Percentiles rank a stretch among this genome's conserved stretches.
Conservation (phyloP, 2,113 vertebrate species). For the Erythrocercus mccallii region DNA sequence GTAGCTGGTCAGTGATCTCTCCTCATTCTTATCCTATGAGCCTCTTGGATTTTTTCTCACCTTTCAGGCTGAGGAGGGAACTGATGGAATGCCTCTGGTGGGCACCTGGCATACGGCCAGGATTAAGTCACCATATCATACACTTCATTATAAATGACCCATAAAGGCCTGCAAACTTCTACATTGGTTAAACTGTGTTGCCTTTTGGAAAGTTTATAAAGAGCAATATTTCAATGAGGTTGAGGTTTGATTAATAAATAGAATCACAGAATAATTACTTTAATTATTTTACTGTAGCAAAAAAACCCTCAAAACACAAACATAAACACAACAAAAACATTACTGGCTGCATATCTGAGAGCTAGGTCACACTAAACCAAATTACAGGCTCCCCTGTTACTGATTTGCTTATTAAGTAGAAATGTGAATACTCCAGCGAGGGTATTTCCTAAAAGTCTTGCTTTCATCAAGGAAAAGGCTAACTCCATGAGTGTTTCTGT, state of each 20-base stretch:
- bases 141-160: neutral
- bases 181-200: neutral
- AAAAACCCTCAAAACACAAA: neutral
- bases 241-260: neutral
- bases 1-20: neutral
- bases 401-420: neutral
- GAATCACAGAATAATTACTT: neutral
- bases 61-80: neutral
- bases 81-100: neutral
- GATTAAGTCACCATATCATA: neutral
- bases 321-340: neutral
- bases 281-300: neutral
- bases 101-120: neutral
- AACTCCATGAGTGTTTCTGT: neutral
- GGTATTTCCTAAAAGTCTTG: neutral
- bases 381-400: neutral
- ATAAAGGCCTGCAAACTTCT: neutral
- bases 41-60: neutral
- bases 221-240: neutral
- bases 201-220: neutral
- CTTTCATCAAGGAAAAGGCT: constrained; percentile 3
- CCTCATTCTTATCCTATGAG: neutral
- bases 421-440: neutral
- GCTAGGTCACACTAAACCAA: neutral
- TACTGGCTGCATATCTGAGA: neutral